Conservation (phyloP, 1,140 invertebrate species). For the Aphis craccivora region DNA sequence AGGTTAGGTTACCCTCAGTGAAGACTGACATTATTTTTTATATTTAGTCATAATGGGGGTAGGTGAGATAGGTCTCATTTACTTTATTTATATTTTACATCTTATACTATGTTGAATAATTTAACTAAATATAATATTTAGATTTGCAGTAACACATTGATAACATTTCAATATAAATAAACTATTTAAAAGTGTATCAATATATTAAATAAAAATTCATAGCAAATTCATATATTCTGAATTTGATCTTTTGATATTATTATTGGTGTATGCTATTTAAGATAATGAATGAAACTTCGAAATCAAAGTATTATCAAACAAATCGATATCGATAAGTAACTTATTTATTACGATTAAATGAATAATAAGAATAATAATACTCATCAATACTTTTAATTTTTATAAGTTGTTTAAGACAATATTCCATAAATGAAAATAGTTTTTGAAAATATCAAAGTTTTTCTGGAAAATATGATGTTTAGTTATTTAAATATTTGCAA, state of each 20-base stretch:
- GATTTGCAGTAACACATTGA: not conserved
- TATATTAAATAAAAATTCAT: not conserved
- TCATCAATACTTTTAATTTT: not conserved
- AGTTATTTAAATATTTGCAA: not conserved
- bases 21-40: too few relatives aligned
- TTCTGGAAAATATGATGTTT: not conserved
- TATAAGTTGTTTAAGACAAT: not conserved
- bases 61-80: too few relatives aligned
- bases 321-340: not conserved
- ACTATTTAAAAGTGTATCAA: not conserved
- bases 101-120: not conserved
- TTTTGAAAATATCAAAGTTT: not conserved
- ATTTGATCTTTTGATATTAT: not conserved
- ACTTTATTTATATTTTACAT: too few relatives aligned
- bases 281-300: too few relatives aligned
- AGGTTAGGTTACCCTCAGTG: too few relatives aligned
- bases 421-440: not conserved
- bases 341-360: not conserved
- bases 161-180: too few relatives aligned
- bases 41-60: too few relatives aligned
- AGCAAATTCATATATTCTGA: too few relatives aligned
- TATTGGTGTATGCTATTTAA: not conserved
- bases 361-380: not conserved
- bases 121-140: not conserved
- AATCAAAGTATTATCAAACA: not conserved